Evolutionary conservation across 2,888 invertebrate genomes (phyloP).

Genomic region (Caenorhabditis sp.): DNA sequence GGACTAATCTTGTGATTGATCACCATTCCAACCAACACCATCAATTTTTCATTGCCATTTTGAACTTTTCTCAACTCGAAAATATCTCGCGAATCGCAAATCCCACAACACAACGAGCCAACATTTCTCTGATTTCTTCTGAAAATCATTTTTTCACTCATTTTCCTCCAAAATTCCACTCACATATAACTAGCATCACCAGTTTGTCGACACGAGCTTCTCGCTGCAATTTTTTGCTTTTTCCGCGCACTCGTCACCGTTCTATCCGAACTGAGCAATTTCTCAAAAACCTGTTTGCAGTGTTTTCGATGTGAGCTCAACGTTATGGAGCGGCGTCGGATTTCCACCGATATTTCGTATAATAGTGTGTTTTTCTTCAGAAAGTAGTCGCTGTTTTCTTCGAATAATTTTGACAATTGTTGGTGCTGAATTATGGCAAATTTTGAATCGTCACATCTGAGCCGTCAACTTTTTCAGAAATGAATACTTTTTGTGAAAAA

Average conservation of each 20-base stretch:
- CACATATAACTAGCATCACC: neutral
- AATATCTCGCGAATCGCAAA: neutral
- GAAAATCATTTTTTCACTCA: too few relatives aligned
- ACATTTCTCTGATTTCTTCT: neutral
- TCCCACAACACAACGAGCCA: neutral
- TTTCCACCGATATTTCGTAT: neutral
- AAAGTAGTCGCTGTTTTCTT: neutral
- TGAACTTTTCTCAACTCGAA: neutral
- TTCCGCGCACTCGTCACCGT: neutral
- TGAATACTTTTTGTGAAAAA: too few relatives aligned
- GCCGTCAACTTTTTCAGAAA: too few relatives aligned
- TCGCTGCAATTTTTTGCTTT: neutral
- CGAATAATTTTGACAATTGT: neutral
- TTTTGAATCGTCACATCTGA: too few relatives aligned
- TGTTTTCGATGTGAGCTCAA: neutral
- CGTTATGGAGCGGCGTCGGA: neutral
- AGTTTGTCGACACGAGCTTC: neutral
- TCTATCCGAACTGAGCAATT: neutral
- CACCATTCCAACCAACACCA: neutral
- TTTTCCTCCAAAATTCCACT: neutral
- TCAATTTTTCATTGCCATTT: neutral
- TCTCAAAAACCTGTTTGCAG: neutral
- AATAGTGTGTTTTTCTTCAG: neutral
- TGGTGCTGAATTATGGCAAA: neutral
- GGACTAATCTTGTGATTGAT: neutral